Conservation (phyloP, 1,140 invertebrate genomes). For the Carposina sasakii region DNA sequence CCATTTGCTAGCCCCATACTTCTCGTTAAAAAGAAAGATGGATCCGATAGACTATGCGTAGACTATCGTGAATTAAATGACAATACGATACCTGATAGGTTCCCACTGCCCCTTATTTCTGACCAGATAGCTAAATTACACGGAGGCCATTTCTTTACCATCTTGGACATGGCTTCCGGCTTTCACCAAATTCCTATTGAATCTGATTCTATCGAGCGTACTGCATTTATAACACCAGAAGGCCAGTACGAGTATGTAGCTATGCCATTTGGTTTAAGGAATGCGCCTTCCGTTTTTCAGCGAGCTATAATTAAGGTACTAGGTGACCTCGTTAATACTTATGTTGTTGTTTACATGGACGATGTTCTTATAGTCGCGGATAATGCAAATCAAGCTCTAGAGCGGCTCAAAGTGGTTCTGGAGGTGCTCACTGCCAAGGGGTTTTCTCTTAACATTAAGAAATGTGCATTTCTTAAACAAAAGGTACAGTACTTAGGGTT, state of each 20-base stretch:
- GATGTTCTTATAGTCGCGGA: slow-evolving; percentile 19
- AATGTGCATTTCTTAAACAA: slow-evolving; percentile 28
- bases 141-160: slow-evolving; percentile 17
- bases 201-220: slow-evolving; percentile 47
- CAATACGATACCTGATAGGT: slow-evolving; percentile 56
- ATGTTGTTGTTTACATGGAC: slow-evolving; percentile 24
- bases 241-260: slow-evolving; percentile 40
- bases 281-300: slow-evolving; percentile 39
- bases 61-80: slow-evolving; percentile 65
- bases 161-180: slow-evolving; percentile 52
- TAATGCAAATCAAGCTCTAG: slow-evolving; percentile 9
- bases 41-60: slow-evolving; percentile 31
- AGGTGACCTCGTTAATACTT: slow-evolving; percentile 14
- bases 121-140: slow-evolving; percentile 51
- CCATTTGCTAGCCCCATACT: slow-evolving; percentile 36
- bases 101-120: slow-evolving; percentile 67
- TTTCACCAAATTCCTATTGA: slow-evolving; percentile 67
- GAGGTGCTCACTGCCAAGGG: slow-evolving; percentile 13
- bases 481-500: slow-evolving; percentile 37
- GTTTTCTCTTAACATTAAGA: slow-evolving; percentile 32
- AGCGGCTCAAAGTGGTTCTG: slow-evolving; percentile 10
- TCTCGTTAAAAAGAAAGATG: slow-evolving; percentile 34
- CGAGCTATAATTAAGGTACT: slow-evolving; percentile 28
- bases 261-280: slow-evolving; percentile 45
- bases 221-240: slow-evolving; percentile 55